Percentiles rank a stretch among this genome's conserved stretches.
These are phyloP conservation scores for Parnassius smintheus DNA, from an alignment of 2,888 invertebrate genomes.

Conservation along the genomic window DNA sequence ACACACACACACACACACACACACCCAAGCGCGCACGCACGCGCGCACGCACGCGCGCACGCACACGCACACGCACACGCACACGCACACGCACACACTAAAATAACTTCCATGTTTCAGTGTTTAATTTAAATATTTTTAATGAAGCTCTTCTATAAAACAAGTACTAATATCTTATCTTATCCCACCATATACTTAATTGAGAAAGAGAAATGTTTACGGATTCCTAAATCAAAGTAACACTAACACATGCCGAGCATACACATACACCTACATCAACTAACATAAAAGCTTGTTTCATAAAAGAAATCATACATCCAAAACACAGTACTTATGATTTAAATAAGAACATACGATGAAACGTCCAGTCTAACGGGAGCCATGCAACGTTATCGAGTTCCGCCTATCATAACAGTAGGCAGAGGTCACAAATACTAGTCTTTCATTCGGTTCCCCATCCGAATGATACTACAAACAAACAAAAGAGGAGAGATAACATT, in stretches of 20 bases:
- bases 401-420: conserved; percentile 27
- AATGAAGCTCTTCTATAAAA: no score
- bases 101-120: no score
- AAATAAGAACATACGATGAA: conserved; percentile 46
- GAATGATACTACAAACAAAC: conserved; percentile 76
- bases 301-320: conserved; percentile 27
- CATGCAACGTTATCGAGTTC: conserved; percentile 30
- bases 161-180: no score
- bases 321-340: conserved; percentile 26
- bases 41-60: no score
- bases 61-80: no score
- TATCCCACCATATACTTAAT: background rate
- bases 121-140: no score
- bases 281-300: conserved; percentile 25
- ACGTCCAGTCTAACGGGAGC: conserved; percentile 47
- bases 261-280: conserved; percentile 15
- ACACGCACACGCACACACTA: no score
- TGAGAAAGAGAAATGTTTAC: background rate
- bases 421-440: conserved; percentile 44
- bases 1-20: no score
- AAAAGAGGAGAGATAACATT: conserved; percentile 77
- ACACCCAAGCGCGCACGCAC: no score
- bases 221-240: conserved; percentile 19
- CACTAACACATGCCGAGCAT: conserved; percentile 4
- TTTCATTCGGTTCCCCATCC: conserved; percentile 42